Base-by-base conservation (phyloP, 2,113 vertebrate genomes). In the Redunca redunca region DNA sequence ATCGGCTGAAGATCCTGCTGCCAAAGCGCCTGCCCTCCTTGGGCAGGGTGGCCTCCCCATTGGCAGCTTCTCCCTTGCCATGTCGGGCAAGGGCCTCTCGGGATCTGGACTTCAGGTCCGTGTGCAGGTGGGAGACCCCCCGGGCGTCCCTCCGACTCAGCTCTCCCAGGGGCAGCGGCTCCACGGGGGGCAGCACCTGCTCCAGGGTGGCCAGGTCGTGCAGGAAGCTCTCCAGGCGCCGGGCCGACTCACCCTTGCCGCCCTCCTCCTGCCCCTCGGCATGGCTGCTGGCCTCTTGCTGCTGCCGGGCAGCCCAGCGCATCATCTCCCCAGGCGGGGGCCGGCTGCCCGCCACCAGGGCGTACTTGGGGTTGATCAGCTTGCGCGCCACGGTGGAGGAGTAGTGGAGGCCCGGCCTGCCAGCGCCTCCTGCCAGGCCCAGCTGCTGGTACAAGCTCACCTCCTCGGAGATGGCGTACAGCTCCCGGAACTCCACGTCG, bases 361-460 rank as follows among this genome's bases (percentile, higher is more conserved):
- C 97, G 6, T 99, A 99, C 97, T 99, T 99, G 81, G 99, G 99
- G 93, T 99, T 99, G 99, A 99, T 98, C 85, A 99, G 99, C 96
- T 99, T 99, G 95, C 99, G 99, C 2, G 99, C 99, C 28, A 99
- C 99, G 0, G 99, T 99, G 97, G 98, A 74, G 81, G 98, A 80
- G 99, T 98, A 28, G 97, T 98, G 46, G 98, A 90, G 48, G 96
- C 98, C 36, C 17, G 93, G 55, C 91, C 98, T 93, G 98, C 98
- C 95, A 7, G 96, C 67, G 55, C 62, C 98, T 15, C 98, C 98
- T 1, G 98, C 96, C 98, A 99, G 97, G 80, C 98, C 98, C 88
- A 99, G 99, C 95, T 99, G 99, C 96, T 99, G 99, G 97, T 99
- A 99, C 43, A 99, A 99, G 98, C 99, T 98, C 88, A 99, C 97